Percentiles rank a stretch among this genome's conserved stretches.
Conservation (phyloP, 2,797 vertebrate genomes). For the Psittacula derbiana region DNA sequence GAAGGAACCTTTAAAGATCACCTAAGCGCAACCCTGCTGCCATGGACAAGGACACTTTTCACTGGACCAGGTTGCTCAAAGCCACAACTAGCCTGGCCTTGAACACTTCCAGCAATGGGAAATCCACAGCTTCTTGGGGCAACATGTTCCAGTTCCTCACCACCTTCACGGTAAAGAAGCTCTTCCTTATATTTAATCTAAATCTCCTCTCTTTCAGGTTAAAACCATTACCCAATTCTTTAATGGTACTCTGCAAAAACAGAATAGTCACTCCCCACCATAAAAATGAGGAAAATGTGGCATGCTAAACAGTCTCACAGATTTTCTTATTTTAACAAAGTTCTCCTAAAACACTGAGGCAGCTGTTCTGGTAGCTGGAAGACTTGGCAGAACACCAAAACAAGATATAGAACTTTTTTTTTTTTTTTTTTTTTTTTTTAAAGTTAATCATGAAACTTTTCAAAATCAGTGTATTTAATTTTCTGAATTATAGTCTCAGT, state of each 20-base stretch:
- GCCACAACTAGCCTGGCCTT: background rate
- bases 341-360: background rate
- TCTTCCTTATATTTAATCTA: background rate
- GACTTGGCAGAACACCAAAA: background rate
- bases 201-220: background rate
- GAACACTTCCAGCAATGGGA: background rate
- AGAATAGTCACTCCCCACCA: background rate
- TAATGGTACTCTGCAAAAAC: background rate
- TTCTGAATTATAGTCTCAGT: background rate
- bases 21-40: accelerated
- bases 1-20: background rate
- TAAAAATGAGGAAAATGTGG: background rate
- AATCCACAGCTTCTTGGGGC: background rate
- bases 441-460: background rate
- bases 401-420: background rate
- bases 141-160: background rate
- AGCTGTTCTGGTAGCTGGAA: background rate
- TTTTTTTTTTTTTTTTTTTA: background rate
- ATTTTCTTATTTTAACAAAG: background rate
- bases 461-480: background rate
- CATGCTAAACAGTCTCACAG: background rate
- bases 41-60: background rate
- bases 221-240: background rate
- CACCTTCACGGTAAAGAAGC: background rate
- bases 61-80: background rate